Percentiles rank a stretch among this genome's conserved stretches.
These are phyloP conservation scores for Shargacucullia verbasci DNA, from an alignment of 2,888 invertebrate species.

Conservation along the genomic window DNA sequence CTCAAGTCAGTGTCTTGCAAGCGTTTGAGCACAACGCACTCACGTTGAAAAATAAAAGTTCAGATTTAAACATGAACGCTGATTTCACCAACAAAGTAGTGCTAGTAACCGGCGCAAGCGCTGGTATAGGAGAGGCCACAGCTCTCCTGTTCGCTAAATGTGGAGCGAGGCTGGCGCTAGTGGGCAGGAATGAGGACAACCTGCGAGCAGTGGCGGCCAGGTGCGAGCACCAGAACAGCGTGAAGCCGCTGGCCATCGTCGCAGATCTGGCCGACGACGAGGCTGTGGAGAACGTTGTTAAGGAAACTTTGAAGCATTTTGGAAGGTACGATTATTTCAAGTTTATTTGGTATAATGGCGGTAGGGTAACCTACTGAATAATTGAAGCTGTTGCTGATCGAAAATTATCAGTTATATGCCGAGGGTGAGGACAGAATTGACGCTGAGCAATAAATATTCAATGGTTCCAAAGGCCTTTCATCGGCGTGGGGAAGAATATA, in stretches of 20 bases:
- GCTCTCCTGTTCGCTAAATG: constrained; percentile 63
- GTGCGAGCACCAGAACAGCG: constrained; percentile 56
- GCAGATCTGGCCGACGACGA: constrained; percentile 68
- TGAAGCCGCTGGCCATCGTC: constrained; percentile 57
- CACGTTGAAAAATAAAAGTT: no score
- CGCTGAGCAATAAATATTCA: no score
- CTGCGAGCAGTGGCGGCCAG: constrained; percentile 53
- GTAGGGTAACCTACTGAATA: no score
- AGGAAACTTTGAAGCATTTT: constrained; percentile 61
- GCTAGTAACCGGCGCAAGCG: constrained; percentile 69
- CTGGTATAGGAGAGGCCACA: constrained; percentile 66
- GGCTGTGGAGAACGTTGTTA: constrained; percentile 63
- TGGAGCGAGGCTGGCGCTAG: constrained; percentile 63
- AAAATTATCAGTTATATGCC: no score
- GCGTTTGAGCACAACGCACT: no score
- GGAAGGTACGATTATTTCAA: constrained; percentile 36
- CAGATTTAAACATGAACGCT: constrained; percentile 5
- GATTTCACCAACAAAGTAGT: constrained; percentile 66
- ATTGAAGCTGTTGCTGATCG: no score
- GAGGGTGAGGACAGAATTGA: no score
- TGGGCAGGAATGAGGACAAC: constrained; percentile 62
- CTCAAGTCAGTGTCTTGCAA: no score
- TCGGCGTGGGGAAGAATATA: no score
- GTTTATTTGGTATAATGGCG: no score
- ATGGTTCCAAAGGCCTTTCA: no score